Evolutionary conservation across 2,113 vertebrate genomes (phyloP).

Genomic region (Dissostichus mawsoni): DNA sequence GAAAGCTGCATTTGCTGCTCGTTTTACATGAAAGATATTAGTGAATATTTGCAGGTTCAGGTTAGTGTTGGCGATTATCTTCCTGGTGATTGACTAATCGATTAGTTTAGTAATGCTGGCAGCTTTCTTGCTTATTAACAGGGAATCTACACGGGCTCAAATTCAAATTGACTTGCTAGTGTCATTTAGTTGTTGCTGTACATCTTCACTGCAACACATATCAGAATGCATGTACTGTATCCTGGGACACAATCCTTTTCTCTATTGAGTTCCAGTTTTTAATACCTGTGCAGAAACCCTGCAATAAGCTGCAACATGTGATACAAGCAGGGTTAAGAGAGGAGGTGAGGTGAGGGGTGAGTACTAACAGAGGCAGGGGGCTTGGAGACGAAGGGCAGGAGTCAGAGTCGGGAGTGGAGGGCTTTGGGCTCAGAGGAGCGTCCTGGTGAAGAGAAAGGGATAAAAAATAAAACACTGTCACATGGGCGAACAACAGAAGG

Average conservation of each 20-base stretch:
- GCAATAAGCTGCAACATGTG: conserved; percentile 13
- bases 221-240: no score
- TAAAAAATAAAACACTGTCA: conserved; percentile 43
- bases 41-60: no score
- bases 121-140: background rate
- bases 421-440: conserved; percentile 84
- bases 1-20: no score
- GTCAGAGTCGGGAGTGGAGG: conserved; percentile 88
- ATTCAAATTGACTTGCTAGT: background rate
- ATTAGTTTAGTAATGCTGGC: no score
- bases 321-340: background rate
- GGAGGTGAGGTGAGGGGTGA: conserved; percentile 18
- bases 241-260: no score
- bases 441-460: conserved; percentile 83
- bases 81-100: no score
- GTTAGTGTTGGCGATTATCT: no score
- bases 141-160: conserved; percentile 42
- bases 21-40: no score
- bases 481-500: conserved; percentile 41
- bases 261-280: background rate
- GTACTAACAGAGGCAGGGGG: conserved; percentile 93
- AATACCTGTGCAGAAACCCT: conserved; percentile 51
- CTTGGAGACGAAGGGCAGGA: conserved; percentile 91
- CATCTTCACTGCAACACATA: background rate
- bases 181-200: background rate